These are phyloP conservation scores for Boloria selene DNA, from an alignment of 2,888 invertebrate species.

Conservation along the genomic window DNA sequence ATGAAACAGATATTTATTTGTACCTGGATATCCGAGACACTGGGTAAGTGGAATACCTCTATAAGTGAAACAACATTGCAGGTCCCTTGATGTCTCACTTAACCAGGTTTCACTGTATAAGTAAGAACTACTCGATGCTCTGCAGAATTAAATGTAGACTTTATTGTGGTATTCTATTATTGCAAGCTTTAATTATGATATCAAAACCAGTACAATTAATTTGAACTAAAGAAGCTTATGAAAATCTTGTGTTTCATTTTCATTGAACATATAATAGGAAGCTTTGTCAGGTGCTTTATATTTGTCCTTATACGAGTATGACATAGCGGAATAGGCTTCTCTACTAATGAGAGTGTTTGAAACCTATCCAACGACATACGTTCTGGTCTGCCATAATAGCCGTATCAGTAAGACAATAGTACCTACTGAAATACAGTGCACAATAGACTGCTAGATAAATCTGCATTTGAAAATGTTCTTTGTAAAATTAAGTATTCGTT, in stretches of 20 bases:
- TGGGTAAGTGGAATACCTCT: too few relatives aligned
- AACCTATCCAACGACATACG: constrained; percentile 20
- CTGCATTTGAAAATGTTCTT: constrained; percentile 1
- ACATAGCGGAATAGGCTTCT: constrained; percentile 30
- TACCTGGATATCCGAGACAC: too few relatives aligned
- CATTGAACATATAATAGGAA: constrained; percentile 8
- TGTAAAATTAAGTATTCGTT: not conserved
- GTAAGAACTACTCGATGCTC: constrained; percentile 2
- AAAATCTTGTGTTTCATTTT: constrained; percentile 4
- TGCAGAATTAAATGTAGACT: not conserved
- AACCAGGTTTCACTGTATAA: too few relatives aligned
- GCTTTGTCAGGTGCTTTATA: constrained; percentile 18
- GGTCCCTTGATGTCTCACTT: too few relatives aligned
- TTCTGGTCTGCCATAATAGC: constrained; percentile 24
- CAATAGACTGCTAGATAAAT: not conserved
- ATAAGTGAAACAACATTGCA: too few relatives aligned
- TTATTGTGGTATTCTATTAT: not conserved
- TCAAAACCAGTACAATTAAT: not conserved
- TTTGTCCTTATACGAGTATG: constrained; percentile 23
- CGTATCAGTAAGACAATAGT: constrained; percentile 21
- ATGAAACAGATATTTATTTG: too few relatives aligned
- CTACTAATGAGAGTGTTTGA: constrained; percentile 33
- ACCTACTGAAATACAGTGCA: constrained; percentile 9
- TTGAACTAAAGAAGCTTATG: not conserved
- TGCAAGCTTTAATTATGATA: too few relatives aligned